These are phyloP conservation scores for Orestias chungarensis DNA, from an alignment of 2,797 vertebrate species.

Conservation along the genomic window DNA sequence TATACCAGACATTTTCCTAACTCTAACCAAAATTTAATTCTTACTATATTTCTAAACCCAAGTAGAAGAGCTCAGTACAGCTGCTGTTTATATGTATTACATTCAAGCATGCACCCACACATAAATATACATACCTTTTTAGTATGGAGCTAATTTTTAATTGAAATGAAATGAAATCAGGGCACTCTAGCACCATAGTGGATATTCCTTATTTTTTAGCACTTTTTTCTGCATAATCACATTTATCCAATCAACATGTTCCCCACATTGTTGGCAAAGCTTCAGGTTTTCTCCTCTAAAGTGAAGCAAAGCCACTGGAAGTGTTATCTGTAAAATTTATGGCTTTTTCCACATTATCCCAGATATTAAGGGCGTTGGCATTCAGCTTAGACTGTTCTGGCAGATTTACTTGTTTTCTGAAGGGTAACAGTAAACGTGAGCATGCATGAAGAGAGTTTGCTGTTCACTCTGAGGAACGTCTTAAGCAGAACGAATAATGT, in stretches of 20 bases:
- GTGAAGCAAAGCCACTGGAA: constrained; percentile 7
- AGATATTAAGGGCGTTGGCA: neutral
- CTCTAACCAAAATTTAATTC: too few relatives aligned
- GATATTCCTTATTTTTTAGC: neutral
- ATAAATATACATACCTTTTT: neutral
- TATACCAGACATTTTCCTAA: too few relatives aligned
- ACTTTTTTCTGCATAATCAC: neutral
- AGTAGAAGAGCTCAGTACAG: too few relatives aligned
- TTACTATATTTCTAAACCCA: too few relatives aligned
- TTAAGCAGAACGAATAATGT: neutral
- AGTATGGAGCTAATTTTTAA: neutral
- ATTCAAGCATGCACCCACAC: neutral
- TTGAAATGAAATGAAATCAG: neutral
- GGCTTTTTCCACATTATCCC: neutral
- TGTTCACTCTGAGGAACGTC: neutral
- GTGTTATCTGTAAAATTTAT: constrained; percentile 5
- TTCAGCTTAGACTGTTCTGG: neutral
- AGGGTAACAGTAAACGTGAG: neutral
- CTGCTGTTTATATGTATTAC: too few relatives aligned
- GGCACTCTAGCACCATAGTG: neutral
- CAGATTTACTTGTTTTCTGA: neutral
- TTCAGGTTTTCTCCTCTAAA: neutral
- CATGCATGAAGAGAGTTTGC: neutral
- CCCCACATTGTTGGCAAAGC: neutral
- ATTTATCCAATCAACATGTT: neutral